Conservation (phyloP, 2,797 vertebrate species). For the Neostethus bicornis region DNA sequence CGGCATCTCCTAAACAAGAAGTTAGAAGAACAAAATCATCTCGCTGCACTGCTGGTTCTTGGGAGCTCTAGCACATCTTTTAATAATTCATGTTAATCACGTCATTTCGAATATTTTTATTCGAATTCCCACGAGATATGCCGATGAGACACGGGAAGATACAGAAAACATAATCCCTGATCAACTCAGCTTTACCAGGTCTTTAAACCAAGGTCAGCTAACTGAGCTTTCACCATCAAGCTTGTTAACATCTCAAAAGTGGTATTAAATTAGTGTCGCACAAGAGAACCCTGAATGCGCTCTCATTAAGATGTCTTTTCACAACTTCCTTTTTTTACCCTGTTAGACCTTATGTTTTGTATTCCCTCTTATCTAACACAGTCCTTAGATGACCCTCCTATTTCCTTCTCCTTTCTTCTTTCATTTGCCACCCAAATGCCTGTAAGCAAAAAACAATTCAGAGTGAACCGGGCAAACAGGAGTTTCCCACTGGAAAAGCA, state of each 20-base stretch:
- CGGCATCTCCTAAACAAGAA: slow-evolving; percentile 79
- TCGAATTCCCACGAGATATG: slow-evolving; percentile 10
- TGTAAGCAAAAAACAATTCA: slow-evolving; percentile 31
- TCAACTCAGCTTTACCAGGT: neutral
- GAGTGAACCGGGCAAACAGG: slow-evolving; percentile 45
- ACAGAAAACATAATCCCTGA: slow-evolving; percentile 1
- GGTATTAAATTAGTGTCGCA: slow-evolving; percentile 14
- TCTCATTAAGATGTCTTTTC: slow-evolving; percentile 19
- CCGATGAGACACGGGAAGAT: slow-evolving; percentile 9
- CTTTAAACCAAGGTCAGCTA: slow-evolving; percentile 8
- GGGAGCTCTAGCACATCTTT: slow-evolving; percentile 29
- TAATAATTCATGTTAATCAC: slow-evolving; percentile 27
- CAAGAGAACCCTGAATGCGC: slow-evolving; percentile 7
- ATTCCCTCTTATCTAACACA: slow-evolving; percentile 19
- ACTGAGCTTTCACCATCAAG: slow-evolving; percentile 16
- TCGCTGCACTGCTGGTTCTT: slow-evolving; percentile 7
- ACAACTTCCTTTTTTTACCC: slow-evolving; percentile 14
- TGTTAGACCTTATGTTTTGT: slow-evolving; percentile 14
- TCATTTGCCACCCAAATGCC: slow-evolving; percentile 16
- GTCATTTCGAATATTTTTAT: slow-evolving; percentile 21
- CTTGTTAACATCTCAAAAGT: slow-evolving; percentile 8
- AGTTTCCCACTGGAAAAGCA: slow-evolving; percentile 38
- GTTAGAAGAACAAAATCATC: slow-evolving; percentile 21
- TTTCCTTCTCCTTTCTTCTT: slow-evolving; percentile 1
- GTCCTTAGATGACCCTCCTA: neutral